Evolutionary conservation across 2,113 vertebrate species (phyloP), one percentile per base, ranked within the genome.

Genomic region (Phyllopteryx taeniolatus): DNA sequence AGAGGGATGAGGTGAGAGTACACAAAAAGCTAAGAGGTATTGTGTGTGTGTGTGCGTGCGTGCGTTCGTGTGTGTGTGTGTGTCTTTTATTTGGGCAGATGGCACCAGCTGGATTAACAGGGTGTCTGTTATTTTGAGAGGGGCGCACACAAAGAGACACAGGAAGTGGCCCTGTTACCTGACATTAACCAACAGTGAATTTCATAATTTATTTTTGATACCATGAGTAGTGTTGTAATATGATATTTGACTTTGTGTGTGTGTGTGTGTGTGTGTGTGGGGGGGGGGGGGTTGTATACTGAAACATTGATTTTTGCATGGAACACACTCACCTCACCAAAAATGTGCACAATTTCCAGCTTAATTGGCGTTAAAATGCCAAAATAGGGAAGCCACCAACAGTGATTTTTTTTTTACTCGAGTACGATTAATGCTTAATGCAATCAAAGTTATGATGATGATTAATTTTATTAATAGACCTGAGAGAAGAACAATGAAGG

Each of bases 31-130:
- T 22, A 39, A 39, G 61, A 64, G 69, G 64, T 54, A 51, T 57
- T 56, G 68, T 75, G 57, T 70, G 56, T 79, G 75, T 70, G 69
- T 70, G 68, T 76, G 61, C 49, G 65, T 70, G 44, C 53, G 49
- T 66, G 39, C 60, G 51, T 66, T 54, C 73, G 47, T 71, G 11
- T 56, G 60, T 83, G 68, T 83, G 68, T 82, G 75, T 56, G 46
- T 66, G 49, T 61, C 35, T 43, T 67, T 17, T 62, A 12, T 33
- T 22, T 46, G 47, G 73, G 76, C 86, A 86, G 79, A 88, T 90
- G 88, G 86, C 78, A 84, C 80, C 78, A 85, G 81, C 84, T 83
- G 82, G 84, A 88, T 81, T 90, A 87, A 85, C 79, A 71, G 77
- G 80, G 71, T 76, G 73, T 75, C 72, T 31, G 61, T 82, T 83